These are phyloP conservation scores for Florisuga fusca DNA, from an alignment of 2,797 vertebrate species.

Conservation along the genomic window DNA sequence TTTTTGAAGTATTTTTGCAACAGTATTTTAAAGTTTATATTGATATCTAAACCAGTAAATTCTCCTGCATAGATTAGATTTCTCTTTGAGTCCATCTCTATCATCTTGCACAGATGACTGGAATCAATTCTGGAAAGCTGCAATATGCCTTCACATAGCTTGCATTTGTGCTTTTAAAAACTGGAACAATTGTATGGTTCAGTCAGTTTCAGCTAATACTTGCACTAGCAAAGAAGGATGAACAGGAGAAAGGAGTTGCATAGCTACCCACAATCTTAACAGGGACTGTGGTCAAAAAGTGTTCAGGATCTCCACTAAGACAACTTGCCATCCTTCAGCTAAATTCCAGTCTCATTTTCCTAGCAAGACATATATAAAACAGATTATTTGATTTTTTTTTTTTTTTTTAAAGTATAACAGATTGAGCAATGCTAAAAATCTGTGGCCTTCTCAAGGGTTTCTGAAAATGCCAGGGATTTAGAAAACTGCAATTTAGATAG, in stretches of 20 bases:
- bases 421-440: neutral
- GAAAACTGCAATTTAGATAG: neutral
- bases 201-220: neutral
- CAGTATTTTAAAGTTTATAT: neutral
- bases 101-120: neutral
- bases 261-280: neutral
- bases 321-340: neutral
- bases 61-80: neutral
- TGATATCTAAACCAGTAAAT: neutral
- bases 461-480: neutral
- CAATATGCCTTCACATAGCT: neutral
- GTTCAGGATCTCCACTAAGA: neutral
- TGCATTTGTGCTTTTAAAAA: neutral
- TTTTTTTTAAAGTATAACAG: neutral
- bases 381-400: neutral
- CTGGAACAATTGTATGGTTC: neutral
- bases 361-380: neutral
- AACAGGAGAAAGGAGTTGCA: neutral
- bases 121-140: neutral
- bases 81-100: neutral
- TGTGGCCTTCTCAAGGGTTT: neutral
- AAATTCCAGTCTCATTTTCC: neutral
- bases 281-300: neutral
- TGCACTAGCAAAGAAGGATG: neutral
- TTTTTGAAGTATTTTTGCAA: too few species aligned